phyloP scores from a whole-genome alignment of 1,140 invertebrate species.

The Ceratina calcarata region DNA sequence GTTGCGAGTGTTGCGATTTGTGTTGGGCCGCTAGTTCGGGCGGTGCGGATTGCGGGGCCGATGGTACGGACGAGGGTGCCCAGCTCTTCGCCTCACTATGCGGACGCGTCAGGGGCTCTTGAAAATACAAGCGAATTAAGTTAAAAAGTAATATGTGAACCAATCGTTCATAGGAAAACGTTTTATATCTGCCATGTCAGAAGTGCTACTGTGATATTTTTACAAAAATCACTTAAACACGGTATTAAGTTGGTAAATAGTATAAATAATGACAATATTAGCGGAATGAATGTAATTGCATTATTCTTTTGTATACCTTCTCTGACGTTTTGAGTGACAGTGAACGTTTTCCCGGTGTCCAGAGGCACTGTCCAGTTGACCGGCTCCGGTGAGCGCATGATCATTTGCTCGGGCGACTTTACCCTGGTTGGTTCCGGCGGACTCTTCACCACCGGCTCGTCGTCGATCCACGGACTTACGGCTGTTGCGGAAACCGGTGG shows the following conservation, averaged over 20 bases:
- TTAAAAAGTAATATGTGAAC: no score
- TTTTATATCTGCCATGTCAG: neutral
- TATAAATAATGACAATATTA: no score
- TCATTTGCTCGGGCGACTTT: conserved; percentile 95
- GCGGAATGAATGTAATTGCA: neutral
- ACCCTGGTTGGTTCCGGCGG: conserved; percentile 94
- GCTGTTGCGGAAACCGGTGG: conserved; percentile 17
- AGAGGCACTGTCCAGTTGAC: conserved; percentile 97
- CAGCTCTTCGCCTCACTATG: conserved; percentile 87
- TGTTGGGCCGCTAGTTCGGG: conserved; percentile 83
- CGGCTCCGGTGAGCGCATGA: conserved; percentile 93
- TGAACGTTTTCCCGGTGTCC: conserved; percentile 95
- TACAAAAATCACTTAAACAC: no score
- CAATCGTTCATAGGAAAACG: neutral
- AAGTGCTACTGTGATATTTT: no score
- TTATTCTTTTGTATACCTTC: conserved; percentile 84
- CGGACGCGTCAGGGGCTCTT: conserved; percentile 81
- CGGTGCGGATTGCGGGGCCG: conserved; percentile 84
- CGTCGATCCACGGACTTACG: conserved; percentile 82
- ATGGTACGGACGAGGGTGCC: conserved; percentile 83
- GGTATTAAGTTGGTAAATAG: no score
- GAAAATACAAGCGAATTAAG: neutral
- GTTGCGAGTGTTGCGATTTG: conserved; percentile 76
- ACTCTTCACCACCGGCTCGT: conserved; percentile 90
- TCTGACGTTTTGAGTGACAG: conserved; percentile 93